Percentiles rank a stretch among this genome's conserved stretches.
Evolutionary conservation across 2,113 vertebrate species (phyloP).

Genomic region (Formicarius rufipectus): DNA sequence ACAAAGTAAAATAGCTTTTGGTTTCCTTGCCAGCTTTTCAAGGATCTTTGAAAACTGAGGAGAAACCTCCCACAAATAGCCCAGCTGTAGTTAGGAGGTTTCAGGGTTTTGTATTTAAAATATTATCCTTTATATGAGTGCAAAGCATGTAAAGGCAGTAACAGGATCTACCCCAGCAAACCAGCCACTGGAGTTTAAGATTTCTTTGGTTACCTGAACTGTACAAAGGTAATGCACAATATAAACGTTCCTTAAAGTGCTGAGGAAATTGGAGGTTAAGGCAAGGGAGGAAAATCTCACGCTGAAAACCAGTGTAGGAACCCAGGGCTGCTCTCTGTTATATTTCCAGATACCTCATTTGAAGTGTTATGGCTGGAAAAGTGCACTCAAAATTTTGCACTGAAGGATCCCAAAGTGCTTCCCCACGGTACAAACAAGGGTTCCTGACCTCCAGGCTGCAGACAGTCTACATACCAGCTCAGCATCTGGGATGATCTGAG

Average conservation of each 20-base stretch:
- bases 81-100: background rate
- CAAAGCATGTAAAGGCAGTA: background rate
- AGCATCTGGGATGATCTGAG: fast-evolving
- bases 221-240: background rate
- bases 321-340: background rate
- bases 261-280: background rate
- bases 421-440: background rate
- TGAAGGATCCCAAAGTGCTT: background rate
- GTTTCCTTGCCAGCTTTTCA: constrained; percentile 32
- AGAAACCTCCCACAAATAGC: constrained; percentile 28
- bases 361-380: background rate
- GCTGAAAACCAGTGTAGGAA: background rate
- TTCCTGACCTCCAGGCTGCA: background rate
- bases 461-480: background rate
- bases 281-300: background rate
- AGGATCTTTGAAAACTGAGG: constrained; percentile 29
- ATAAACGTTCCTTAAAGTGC: background rate
- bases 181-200: background rate
- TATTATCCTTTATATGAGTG: background rate
- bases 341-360: background rate
- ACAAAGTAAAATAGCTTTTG: constrained; percentile 18
- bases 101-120: background rate
- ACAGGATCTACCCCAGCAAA: background rate
- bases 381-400: background rate
- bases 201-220: background rate